A percentile compares a stretch with the other conserved stretches of the same genome.
These are phyloP conservation scores for Hypothenemus hampei DNA, from an alignment of 1,140 invertebrate species.

Conservation along the genomic window DNA sequence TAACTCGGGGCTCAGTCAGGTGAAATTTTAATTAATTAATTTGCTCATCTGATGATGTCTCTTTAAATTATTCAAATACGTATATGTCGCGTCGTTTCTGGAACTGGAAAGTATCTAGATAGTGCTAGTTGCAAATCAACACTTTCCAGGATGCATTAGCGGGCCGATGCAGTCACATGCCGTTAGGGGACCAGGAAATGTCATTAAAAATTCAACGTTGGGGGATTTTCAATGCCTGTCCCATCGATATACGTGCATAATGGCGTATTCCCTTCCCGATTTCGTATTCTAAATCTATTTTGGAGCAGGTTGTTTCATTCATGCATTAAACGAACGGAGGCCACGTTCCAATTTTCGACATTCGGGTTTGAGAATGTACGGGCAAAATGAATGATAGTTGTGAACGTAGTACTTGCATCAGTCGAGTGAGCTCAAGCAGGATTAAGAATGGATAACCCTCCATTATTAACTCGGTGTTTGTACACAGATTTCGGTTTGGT, in stretches of 20 bases:
- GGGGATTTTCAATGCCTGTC: constrained; percentile 20
- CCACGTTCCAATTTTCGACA: constrained; percentile 2
- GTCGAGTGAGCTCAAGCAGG: constrained; percentile 14
- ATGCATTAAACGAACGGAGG: constrained; percentile 11
- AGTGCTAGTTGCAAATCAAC: too few relatives aligned
- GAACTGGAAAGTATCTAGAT: too few relatives aligned
- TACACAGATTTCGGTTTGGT: constrained; percentile 20
- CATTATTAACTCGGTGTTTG: constrained; percentile 25
- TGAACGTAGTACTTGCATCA: constrained; percentile 20
- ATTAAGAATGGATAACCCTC: constrained; percentile 19
- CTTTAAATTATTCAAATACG: too few relatives aligned
- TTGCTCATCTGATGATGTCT: constrained; percentile 17
- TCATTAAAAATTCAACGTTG: constrained; percentile 24
- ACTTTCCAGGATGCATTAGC: constrained; percentile 19
- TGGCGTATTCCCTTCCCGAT: constrained; percentile 11
- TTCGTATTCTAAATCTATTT: constrained; percentile 30
- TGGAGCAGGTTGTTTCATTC: constrained; percentile 22
- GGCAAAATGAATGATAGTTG: too few relatives aligned
- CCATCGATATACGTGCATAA: constrained; percentile 28
- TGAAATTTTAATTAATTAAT: constrained; percentile 28
- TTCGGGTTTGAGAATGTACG: neutral
- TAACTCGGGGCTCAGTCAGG: constrained; percentile 22
- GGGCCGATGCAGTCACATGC: neutral
- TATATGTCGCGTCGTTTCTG: too few relatives aligned
- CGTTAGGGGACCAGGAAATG: constrained; percentile 8